These are phyloP conservation scores for Axea sp. DNA, from an alignment of 2,888 invertebrate species.

Conservation along the genomic window DNA sequence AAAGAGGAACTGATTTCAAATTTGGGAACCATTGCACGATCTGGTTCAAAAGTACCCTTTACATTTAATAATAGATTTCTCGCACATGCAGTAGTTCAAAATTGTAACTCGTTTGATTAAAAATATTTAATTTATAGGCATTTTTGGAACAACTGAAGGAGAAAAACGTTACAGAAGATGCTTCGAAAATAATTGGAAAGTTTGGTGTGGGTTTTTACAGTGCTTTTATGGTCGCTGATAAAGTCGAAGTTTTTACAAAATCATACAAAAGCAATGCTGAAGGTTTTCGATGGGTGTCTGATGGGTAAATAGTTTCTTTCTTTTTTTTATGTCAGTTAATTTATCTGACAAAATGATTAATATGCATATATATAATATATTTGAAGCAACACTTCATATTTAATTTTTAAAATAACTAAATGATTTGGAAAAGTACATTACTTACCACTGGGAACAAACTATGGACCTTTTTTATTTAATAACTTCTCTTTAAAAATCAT, in stretches of 20 bases:
- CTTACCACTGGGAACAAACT: too few species aligned
- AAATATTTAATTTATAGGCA: conserved; percentile 84
- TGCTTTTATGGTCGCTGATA: conserved; percentile 97
- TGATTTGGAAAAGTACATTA: too few species aligned
- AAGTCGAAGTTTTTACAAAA: conserved; percentile 94
- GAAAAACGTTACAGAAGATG: conserved; percentile 82
- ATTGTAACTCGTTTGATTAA: too few species aligned
- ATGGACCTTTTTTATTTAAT: too few species aligned
- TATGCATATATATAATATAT: too few species aligned
- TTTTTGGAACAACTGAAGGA: conserved; percentile 92
- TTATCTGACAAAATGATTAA: too few species aligned
- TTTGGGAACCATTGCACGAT: conserved; percentile 96
- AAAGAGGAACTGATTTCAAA: conserved; percentile 94
- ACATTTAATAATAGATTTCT: too few species aligned
- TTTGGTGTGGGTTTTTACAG: conserved; percentile 99
- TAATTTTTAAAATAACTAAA: too few species aligned
- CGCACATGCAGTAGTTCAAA: too few species aligned
- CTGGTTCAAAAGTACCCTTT: conserved; percentile 90
- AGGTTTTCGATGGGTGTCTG: conserved; percentile 93
- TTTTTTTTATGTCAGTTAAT: conserved; percentile 59
- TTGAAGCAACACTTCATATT: too few species aligned
- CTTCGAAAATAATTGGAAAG: conserved; percentile 94
- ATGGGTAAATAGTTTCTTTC: conserved; percentile 84
- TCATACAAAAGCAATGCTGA: conserved; percentile 84
- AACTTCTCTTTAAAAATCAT: too few species aligned